Evolutionary conservation across 1,140 invertebrate genomes (phyloP).

Genomic region (Metaphire vulgaris): DNA sequence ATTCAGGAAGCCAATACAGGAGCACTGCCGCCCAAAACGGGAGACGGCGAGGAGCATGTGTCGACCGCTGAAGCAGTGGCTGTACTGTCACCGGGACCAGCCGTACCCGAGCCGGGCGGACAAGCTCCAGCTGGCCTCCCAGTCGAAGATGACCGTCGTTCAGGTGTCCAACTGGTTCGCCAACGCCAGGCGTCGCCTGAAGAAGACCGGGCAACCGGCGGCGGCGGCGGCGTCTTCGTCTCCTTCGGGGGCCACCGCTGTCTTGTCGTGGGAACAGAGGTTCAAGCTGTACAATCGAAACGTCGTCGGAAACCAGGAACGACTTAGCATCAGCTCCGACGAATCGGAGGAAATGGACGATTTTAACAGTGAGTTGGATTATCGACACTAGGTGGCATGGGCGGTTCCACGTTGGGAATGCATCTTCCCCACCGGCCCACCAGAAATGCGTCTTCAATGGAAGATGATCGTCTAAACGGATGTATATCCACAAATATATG

Average conservation of each 20-base stretch:
- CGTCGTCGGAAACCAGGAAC: slow-evolving; percentile 49
- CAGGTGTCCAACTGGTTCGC: too few species aligned
- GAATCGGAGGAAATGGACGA: slow-evolving; percentile 41
- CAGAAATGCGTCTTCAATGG: too few species aligned
- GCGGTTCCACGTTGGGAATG: too few species aligned
- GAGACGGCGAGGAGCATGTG: slow-evolving; percentile 39
- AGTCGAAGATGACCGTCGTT: slow-evolving; percentile 40
- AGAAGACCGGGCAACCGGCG: slow-evolving; percentile 28
- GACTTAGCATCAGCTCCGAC: slow-evolving; percentile 47
- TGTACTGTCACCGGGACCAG: slow-evolving; percentile 44
- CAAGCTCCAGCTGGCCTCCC: slow-evolving; percentile 42
- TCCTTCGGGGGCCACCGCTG: slow-evolving; percentile 18
- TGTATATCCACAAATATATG: too few species aligned
- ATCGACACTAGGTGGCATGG: too few species aligned
- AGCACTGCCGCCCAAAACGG: too few species aligned
- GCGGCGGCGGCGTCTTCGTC: too few species aligned
- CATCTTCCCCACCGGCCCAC: too few species aligned
- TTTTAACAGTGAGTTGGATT: slow-evolving; percentile 34
- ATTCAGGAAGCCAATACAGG: too few species aligned
- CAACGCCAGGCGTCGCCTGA: slow-evolving; percentile 27
- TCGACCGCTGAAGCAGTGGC: slow-evolving; percentile 48
- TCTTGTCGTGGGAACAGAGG: slow-evolving; percentile 44
- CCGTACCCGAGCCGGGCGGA: slow-evolving; percentile 50
- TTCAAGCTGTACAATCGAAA: slow-evolving; percentile 48
- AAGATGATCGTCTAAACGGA: too few species aligned